Evolutionary conservation across 2,797 vertebrate genomes (phyloP).

Genomic region (Phrynocephalus forsythii): DNA sequence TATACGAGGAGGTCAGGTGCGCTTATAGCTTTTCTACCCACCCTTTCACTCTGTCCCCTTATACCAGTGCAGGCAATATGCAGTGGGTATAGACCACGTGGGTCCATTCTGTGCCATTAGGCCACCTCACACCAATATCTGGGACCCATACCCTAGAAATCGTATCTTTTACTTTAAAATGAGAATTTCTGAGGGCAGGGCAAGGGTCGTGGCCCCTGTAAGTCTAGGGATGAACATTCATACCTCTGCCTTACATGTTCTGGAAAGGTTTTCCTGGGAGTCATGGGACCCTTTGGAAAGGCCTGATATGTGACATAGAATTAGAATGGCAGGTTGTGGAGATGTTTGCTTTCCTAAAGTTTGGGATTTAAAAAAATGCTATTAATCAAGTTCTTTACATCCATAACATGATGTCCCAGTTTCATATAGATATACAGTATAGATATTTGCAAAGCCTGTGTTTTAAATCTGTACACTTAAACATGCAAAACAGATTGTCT

Average conservation of each 20-base stretch:
- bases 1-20: neutral
- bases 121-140: too few relatives aligned
- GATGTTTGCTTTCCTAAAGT: neutral
- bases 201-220: too few relatives aligned
- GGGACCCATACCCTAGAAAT: too few relatives aligned
- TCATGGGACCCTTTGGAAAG: neutral
- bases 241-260: neutral
- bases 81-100: too few relatives aligned
- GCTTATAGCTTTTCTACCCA: neutral
- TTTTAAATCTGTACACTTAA: neutral
- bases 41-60: neutral
- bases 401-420: neutral
- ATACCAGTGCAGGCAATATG: too few relatives aligned
- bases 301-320: neutral
- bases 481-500: too few relatives aligned
- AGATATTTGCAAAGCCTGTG: too few relatives aligned
- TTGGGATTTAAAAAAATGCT: neutral
- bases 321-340: neutral
- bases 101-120: too few relatives aligned
- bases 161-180: too few relatives aligned
- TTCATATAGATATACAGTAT: neutral
- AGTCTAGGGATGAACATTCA: too few relatives aligned
- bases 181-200: too few relatives aligned
- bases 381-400: neutral
- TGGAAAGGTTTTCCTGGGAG: neutral